A percentile compares a stretch with the other conserved stretches of the same genome.
phyloP scores from a whole-genome alignment of 2,797 vertebrate species.

The Leuciscus waleckii region DNA sequence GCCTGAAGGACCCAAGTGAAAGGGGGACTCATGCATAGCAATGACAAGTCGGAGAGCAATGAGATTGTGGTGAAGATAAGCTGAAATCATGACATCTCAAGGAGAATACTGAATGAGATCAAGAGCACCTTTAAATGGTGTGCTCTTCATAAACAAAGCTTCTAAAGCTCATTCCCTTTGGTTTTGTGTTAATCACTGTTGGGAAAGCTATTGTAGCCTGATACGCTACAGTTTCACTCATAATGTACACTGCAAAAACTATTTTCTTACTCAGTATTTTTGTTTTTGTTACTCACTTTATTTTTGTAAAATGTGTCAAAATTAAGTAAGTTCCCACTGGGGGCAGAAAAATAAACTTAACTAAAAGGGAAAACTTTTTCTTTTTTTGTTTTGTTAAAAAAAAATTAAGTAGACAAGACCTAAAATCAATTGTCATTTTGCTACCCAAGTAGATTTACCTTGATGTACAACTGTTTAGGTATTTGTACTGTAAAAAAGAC shows the following conservation, averaged over 20 bases:
- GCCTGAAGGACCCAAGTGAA: conserved; percentile 34
- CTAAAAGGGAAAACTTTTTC: not conserved
- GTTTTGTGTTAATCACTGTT: not conserved
- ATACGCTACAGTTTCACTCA: not conserved
- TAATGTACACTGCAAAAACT: not conserved
- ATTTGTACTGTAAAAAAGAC: too few species aligned
- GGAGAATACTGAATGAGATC: conserved; percentile 25
- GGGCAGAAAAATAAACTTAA: not conserved
- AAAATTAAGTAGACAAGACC: too few species aligned
- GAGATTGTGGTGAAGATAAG: conserved; percentile 38
- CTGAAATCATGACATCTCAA: conserved; percentile 12
- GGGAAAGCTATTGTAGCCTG: not conserved
- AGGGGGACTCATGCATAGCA: conserved; percentile 40
- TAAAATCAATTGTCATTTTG: too few species aligned
- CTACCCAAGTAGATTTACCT: too few species aligned
- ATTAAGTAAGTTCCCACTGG: not conserved
- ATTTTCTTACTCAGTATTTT: not conserved
- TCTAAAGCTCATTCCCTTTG: not conserved
- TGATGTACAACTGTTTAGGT: too few species aligned
- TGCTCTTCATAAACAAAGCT: conserved; percentile 18
- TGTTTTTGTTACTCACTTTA: not conserved
- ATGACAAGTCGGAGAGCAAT: conserved; percentile 6
- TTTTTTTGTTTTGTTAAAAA: too few species aligned
- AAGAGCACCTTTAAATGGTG: conserved; percentile 27
- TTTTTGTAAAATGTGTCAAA: not conserved